Evolutionary conservation across 2,888 invertebrate genomes (phyloP), one percentile per base, ranked within the genome.

Genomic region (Apamea epomidion): DNA sequence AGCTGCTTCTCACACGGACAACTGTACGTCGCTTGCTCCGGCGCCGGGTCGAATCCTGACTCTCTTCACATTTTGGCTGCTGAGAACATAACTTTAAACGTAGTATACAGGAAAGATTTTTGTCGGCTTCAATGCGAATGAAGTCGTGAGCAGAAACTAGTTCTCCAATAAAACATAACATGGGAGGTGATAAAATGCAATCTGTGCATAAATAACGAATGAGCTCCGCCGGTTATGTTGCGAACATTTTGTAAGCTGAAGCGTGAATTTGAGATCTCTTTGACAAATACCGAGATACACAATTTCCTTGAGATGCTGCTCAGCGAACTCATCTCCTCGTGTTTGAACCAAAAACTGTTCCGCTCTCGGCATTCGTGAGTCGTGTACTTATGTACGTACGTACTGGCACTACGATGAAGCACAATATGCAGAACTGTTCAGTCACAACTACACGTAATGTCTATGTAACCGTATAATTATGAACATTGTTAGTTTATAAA

Each of bases 251-350:
- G 67, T 58, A 76, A 76, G 12, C 29, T 83, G 48, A 48, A 84
- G 80, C 65, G 58, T 45, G 58, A 51, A 80, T 62, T 42, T 48
- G 16, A 78, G 48, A 79, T 62, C 45, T 80, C 67, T 82, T 82
- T 85, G 82, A 85, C 51, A 80, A 72, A 54, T 37, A 60, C 16
- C 10, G 18, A 67, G 16, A 45, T 48, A 64, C 62, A 70, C 67
- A 54, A n/a, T 32, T 58, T 78, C 21, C 18, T 18, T 45, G 60
- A 51, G 60, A n/a, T 14, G 54, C 37, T 60, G 64, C 58, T 70
- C 58, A 67, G 70, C 48, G 65, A 65, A 58, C 65, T 42, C 80
- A 14, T n/a, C 51, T 16, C 21, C 58, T n/a, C 32, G 32, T 32
- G 42, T 48, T 37, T 45, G n/a, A 29, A 62, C 54, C 51, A 29